These are phyloP conservation scores for Shinisaurus crocodilurus DNA, from an alignment of 2,113 vertebrate genomes.

Conservation along the genomic window DNA sequence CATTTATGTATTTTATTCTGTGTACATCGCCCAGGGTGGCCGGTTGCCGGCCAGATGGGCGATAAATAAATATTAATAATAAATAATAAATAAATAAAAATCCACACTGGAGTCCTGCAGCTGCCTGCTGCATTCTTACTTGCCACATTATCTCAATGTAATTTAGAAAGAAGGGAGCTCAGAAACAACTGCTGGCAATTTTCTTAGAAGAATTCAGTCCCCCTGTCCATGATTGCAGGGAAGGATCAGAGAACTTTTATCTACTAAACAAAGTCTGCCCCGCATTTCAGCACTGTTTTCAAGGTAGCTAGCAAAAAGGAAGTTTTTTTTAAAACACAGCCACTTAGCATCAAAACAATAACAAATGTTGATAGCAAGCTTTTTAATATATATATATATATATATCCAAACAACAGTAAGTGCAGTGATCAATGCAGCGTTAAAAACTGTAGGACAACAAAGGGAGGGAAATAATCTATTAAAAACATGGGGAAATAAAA, in stretches of 20 bases:
- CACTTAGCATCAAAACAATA: no score
- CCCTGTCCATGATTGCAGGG: background rate
- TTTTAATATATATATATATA: no score
- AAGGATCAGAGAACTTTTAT: background rate
- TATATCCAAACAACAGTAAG: background rate
- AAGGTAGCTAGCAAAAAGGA: no score
- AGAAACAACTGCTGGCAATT: background rate
- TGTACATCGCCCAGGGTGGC: no score
- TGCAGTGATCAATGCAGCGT: background rate
- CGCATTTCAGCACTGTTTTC: no score
- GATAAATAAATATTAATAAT: no score
- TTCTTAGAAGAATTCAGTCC: background rate
- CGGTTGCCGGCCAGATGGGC: no score
- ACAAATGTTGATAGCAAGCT: background rate
- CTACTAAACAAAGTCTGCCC: no score
- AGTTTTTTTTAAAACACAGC: no score
- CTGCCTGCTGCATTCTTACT: background rate
- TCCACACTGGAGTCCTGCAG: no score
- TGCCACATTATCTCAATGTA: background rate
- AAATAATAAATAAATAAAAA: no score
- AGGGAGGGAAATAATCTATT: background rate
- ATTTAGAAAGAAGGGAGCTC: background rate
- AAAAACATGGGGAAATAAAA: background rate
- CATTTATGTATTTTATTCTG: no score
- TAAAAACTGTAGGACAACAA: background rate